Conservation (phyloP, 2,888 invertebrate species). For the Erebia aethiops region DNA sequence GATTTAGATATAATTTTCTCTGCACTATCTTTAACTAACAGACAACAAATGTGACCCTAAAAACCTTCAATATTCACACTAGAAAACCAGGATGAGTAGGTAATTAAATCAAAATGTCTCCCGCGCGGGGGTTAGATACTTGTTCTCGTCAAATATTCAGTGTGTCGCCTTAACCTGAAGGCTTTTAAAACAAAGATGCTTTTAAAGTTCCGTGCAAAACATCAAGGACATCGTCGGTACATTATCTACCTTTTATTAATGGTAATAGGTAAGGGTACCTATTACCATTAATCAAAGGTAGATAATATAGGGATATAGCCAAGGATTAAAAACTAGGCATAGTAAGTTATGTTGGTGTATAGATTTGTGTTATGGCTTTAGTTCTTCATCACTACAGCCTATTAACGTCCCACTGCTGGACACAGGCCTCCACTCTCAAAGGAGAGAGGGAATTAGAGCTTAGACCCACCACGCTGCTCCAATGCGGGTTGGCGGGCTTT, state of each 20-base stretch:
- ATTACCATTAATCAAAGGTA: too few species aligned
- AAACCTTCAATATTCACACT: conserved; percentile 29
- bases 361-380: too few species aligned
- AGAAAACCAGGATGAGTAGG: conserved; percentile 31
- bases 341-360: too few species aligned
- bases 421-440: too few species aligned
- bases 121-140: conserved; percentile 33
- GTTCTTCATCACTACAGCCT: too few species aligned
- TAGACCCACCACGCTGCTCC: too few species aligned
- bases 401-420: too few species aligned
- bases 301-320: too few species aligned
- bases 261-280: too few species aligned
- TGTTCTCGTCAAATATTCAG: conserved; percentile 71
- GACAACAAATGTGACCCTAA: background rate
- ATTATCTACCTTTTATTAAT: background rate
- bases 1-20: too few species aligned
- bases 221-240: conserved; percentile 26
- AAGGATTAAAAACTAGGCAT: background rate
- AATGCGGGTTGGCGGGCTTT: too few species aligned
- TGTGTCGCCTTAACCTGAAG: conserved; percentile 62
- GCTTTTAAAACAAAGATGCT: conserved; percentile 79
- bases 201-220: conserved; percentile 67
- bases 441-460: too few species aligned
- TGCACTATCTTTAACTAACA: background rate
- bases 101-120: conserved; percentile 65